Conservation (phyloP, 2,113 vertebrate species). For the Rhadina sibilatrix region DNA sequence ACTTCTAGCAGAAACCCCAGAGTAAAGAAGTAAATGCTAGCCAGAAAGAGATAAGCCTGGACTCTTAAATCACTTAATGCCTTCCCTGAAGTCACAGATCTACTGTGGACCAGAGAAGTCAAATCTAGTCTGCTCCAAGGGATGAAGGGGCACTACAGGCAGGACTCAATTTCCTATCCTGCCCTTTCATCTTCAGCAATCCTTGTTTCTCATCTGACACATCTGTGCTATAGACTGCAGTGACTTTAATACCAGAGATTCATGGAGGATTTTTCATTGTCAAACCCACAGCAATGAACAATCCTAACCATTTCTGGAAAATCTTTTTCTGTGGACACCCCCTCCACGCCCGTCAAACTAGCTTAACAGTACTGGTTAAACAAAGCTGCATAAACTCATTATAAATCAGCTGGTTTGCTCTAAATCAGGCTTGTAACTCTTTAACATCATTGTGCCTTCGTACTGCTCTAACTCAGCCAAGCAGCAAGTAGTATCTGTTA, state of each 20-base stretch:
- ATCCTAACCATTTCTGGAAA: neutral
- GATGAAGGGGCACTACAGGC: neutral
- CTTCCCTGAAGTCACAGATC: neutral
- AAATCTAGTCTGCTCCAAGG: neutral
- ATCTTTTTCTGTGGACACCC: neutral
- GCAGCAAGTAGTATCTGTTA: neutral
- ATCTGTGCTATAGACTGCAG: neutral
- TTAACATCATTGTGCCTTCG: neutral
- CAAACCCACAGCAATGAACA: neutral
- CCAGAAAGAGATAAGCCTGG: neutral
- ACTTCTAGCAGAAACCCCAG: neutral
- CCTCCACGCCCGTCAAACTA: fast-evolving
- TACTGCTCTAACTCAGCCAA: neutral
- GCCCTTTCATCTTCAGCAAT: constrained; percentile 23
- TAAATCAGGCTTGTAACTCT: neutral
- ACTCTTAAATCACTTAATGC: constrained; percentile 30
- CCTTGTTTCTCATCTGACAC: neutral
- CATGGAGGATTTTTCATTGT: neutral
- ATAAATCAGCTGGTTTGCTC: neutral
- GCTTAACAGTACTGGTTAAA: neutral
- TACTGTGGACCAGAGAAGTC: neutral
- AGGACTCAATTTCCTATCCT: neutral
- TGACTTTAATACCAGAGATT: neutral
- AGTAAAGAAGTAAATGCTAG: neutral
- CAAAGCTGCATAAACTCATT: neutral